phyloP scores from a whole-genome alignment of 2,113 vertebrate species.

The Hyperoodon ampullatus region DNA sequence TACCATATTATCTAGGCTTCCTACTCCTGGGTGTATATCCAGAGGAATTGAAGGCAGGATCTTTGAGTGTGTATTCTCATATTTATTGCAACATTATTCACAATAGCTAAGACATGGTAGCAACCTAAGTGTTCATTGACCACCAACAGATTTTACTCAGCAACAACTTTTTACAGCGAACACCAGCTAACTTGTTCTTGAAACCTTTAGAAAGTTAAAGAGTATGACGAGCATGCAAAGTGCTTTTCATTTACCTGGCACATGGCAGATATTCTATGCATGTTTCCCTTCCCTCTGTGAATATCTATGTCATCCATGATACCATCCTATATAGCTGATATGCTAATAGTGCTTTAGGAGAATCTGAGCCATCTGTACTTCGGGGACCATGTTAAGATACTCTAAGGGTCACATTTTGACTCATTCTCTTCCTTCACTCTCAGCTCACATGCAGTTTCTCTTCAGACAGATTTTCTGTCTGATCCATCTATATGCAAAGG shows the following conservation, averaged over 20 bases:
- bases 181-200: neutral
- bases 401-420: neutral
- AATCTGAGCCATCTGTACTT: neutral
- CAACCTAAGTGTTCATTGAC: neutral
- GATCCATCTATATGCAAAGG: neutral
- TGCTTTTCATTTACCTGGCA: neutral
- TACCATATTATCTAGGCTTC: neutral
- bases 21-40: neutral
- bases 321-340: neutral
- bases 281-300: neutral
- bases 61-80: neutral
- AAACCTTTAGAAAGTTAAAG: neutral
- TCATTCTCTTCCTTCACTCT: neutral
- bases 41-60: neutral
- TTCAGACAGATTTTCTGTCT: neutral
- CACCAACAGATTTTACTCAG: conserved; percentile 24
- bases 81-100: neutral
- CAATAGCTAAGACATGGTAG: neutral
- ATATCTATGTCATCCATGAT: neutral
- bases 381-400: neutral
- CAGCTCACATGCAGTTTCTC: neutral
- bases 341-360: neutral
- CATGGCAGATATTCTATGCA: neutral
- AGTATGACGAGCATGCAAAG: neutral
- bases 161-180: neutral